These are phyloP conservation scores for Catharus fuscescens DNA, from an alignment of 2,113 vertebrate species.

Conservation along the genomic window DNA sequence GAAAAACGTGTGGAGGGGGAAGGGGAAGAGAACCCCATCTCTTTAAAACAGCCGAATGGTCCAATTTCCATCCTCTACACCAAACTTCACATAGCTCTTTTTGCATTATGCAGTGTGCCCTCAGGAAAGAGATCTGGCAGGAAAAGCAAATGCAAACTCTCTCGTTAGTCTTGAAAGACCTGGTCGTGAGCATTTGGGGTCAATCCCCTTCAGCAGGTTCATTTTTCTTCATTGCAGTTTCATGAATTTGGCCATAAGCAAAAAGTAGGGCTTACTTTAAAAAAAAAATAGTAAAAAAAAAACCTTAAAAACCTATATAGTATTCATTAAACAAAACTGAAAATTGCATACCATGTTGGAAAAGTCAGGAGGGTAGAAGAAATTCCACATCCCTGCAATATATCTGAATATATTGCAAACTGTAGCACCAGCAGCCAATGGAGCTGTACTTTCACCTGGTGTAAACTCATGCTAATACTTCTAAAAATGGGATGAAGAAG, in stretches of 20 bases:
- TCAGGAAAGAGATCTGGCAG: constrained; percentile 31
- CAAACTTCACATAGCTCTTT: constrained; percentile 16
- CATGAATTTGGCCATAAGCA: constrained; percentile 54
- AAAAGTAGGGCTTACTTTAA: background rate
- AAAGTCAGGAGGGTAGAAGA: background rate
- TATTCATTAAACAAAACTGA: background rate
- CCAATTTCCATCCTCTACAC: constrained; percentile 3
- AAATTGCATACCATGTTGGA: background rate
- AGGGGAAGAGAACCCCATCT: constrained; percentile 23
- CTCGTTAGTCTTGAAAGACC: constrained; percentile 49
- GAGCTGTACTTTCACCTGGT: background rate
- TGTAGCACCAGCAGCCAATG: background rate
- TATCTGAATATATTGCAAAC: background rate
- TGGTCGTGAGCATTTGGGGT: constrained; percentile 20
- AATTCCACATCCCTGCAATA: background rate
- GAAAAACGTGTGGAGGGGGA: constrained; percentile 47
- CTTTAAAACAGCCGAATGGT: background rate
- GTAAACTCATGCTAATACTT: background rate
- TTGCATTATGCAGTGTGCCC: constrained; percentile 62
- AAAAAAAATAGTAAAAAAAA: background rate
- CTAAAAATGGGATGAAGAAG: background rate
- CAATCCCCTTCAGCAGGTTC: constrained; percentile 51
- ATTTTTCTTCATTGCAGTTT: constrained; percentile 55
- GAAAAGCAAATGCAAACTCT: constrained; percentile 57
- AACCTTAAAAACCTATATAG: background rate